A percentile compares a stretch with the other conserved stretches of the same genome.
phyloP scores from a whole-genome alignment of 2,888 invertebrate species.

The Netelia fuscicornis region DNA sequence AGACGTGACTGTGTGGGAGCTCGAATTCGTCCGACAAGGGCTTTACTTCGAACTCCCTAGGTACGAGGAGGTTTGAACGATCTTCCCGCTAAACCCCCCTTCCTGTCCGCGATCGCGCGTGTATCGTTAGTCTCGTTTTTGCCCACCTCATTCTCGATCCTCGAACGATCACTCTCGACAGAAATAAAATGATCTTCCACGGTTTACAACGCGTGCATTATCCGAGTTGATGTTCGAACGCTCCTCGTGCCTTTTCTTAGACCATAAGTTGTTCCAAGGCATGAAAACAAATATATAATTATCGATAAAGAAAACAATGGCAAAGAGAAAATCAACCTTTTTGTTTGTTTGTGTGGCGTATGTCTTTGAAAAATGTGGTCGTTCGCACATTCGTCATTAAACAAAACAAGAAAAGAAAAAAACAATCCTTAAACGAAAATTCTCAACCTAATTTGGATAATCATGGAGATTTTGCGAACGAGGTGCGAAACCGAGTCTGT shows the following conservation, averaged over 20 bases:
- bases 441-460: constrained; percentile 34
- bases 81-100: neutral
- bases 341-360: constrained; percentile 25
- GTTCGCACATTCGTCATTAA: constrained; percentile 41
- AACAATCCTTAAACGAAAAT: constrained; percentile 18
- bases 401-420: constrained; percentile 4
- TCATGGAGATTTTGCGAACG: constrained; percentile 34
- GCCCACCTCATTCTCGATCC: constrained; percentile 1
- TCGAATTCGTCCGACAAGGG: constrained; percentile 8
- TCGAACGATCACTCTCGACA: constrained; percentile 13
- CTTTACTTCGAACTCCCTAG: constrained; percentile 33
- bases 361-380: constrained; percentile 45
- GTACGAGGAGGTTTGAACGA: constrained; percentile 51
- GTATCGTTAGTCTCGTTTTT: constrained; percentile 23
- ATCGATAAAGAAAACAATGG: constrained; percentile 44
- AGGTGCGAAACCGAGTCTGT: constrained; percentile 9
- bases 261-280: constrained; percentile 56
- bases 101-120: neutral
- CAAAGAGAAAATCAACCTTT: constrained; percentile 29
- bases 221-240: constrained; percentile 18
- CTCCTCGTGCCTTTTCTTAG: constrained; percentile 57
- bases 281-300: constrained; percentile 59
- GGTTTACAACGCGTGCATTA: constrained; percentile 12
- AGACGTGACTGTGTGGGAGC: constrained; percentile 60
- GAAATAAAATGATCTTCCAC: constrained; percentile 30